Evolutionary conservation across 2,113 vertebrate species (phyloP), one percentile per base, ranked within the genome.

Genomic region (Sardina pilchardus): DNA sequence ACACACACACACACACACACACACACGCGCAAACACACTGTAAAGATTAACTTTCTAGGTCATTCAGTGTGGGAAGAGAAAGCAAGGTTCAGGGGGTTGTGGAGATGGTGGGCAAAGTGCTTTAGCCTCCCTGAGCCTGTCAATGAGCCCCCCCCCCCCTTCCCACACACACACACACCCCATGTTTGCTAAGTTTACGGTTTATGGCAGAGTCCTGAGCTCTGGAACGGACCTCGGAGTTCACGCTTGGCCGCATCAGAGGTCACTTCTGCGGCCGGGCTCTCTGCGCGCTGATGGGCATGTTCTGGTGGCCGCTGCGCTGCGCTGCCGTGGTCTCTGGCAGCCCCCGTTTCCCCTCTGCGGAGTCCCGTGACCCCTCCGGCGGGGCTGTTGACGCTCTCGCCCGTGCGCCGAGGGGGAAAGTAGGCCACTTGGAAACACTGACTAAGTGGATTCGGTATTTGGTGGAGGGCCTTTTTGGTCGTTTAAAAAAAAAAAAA

Each of bases 381-480:
- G 47, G 9, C 53, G 43, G 85, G 91, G 88, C 86, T 85, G 84
- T 87, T 91, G 84, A 85, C 81, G 82, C 88, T 89, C 83, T 91
- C 82, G 90, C 90, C 91, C 87, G 1, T 89, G 26, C 30, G 34
- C 14, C 12, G 34, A 89, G 83, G 87, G 87, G 90, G 91, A 85
- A 95, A 94, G 92, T 93, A 93, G 92, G 93, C 67, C 93, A 90
- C 90, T 91, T 86, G 92, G 94, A 95, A 95, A 94, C 91, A 91
- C 89, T 95, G 94, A 94, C 93, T 89, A 88, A 92, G 89, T 87
- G 88, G 86, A 94, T 89, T 90, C 89, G 91, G 94, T 92, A 93
- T 95, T 94, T 94, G 71, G 71, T 88, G 89, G 30, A 94, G 83
- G 90, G 90, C 88, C 88, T 91, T 89, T 89, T 89, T 45, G 88